These are phyloP conservation scores for Rhinophrynus dorsalis DNA, from an alignment of 2,797 vertebrate genomes.

Conservation along the genomic window DNA sequence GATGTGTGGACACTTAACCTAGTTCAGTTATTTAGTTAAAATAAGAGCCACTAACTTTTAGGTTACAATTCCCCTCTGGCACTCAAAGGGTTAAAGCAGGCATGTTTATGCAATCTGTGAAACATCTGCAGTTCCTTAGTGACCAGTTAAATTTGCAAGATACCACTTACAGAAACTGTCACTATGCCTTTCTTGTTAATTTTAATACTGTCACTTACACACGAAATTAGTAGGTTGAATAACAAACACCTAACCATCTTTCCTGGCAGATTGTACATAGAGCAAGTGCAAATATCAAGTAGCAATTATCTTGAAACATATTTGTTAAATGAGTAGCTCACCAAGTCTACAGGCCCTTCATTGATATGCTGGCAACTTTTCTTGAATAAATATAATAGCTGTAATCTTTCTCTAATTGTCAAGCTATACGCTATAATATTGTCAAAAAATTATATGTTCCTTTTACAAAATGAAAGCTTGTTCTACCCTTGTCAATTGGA, in stretches of 20 bases:
- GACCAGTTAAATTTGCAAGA: no score
- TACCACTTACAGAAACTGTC: no score
- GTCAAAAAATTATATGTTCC: constrained; percentile 19
- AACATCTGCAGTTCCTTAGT: no score
- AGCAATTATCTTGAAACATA: constrained; percentile 42
- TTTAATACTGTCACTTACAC: no score
- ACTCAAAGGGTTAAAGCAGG: no score
- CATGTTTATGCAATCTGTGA: no score
- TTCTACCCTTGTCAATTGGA: background rate
- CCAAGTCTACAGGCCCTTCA: constrained; percentile 44
- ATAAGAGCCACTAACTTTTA: no score
- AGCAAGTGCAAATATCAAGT: constrained; percentile 45
- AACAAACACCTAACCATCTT: background rate
- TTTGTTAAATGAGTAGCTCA: constrained; percentile 52
- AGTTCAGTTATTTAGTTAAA: no score
- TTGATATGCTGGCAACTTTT: constrained; percentile 55
- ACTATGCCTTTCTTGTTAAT: no score
- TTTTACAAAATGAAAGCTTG: background rate
- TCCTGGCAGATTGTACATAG: constrained; percentile 3
- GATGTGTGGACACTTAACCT: no score
- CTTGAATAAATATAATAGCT: constrained; percentile 49
- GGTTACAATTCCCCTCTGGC: no score
- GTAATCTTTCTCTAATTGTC: constrained; percentile 52
- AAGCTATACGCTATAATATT: constrained; percentile 24
- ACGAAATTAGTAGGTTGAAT: constrained; percentile 14